phyloP scores from a whole-genome alignment of 2,888 invertebrate genomes.

The Drosophila robusta region DNA sequence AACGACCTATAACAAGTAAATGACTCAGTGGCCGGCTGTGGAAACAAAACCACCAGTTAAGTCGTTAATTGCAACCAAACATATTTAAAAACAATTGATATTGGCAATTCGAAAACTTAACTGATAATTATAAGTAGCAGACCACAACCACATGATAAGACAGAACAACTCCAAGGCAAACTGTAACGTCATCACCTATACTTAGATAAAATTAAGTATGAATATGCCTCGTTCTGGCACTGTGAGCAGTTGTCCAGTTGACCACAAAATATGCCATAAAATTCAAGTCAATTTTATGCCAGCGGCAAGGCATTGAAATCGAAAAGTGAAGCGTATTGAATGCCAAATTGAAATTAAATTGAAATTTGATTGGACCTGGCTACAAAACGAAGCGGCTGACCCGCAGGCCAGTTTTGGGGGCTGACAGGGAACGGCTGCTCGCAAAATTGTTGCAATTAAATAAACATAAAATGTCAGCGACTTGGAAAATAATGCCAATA shows the following conservation, averaged over 20 bases:
- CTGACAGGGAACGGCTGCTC: background rate
- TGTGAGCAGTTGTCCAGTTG: constrained; percentile 54
- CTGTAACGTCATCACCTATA: constrained; percentile 10
- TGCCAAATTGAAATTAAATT: constrained; percentile 68
- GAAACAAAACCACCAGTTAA: too few relatives aligned
- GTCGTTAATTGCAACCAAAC: background rate
- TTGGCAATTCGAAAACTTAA: constrained; percentile 25
- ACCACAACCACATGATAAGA: constrained; percentile 40
- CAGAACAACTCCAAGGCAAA: background rate
- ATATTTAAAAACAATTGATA: constrained; percentile 42
- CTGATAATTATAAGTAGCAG: constrained; percentile 34
- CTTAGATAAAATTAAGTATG: constrained; percentile 1
- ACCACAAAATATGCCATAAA: constrained; percentile 70
- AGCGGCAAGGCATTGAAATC: constrained; percentile 56
- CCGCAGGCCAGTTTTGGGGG: constrained; percentile 21
- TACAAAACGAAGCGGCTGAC: constrained; percentile 24
- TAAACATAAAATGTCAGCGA: constrained; percentile 76
- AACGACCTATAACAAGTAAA: too few relatives aligned
- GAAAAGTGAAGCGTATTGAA: constrained; percentile 71
- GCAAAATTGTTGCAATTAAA: constrained; percentile 66
- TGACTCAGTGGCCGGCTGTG: too few relatives aligned
- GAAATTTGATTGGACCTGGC: constrained; percentile 59
- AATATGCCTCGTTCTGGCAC: background rate
- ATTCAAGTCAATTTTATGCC: constrained; percentile 50
- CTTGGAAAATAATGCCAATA: constrained; percentile 68